Evolutionary conservation across 2,888 invertebrate species (phyloP).

Genomic region (Pristionchus maxplancki): DNA sequence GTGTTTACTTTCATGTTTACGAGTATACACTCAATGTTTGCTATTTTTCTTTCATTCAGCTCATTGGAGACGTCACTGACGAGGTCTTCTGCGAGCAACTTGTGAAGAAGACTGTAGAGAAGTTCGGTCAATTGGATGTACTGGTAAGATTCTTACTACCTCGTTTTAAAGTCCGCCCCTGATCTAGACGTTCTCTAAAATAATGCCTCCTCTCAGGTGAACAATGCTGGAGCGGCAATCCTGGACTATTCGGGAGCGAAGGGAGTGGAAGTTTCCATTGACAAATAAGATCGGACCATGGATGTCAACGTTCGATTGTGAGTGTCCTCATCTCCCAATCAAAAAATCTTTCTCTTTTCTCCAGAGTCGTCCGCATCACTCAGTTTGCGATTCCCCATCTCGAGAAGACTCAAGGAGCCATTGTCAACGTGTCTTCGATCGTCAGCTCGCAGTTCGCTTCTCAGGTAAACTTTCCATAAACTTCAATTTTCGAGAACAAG

Average conservation of each 20-base stretch:
- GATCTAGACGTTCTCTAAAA: too few species aligned
- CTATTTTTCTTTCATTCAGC: not conserved
- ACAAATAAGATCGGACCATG: not conserved
- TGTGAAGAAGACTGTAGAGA: not conserved
- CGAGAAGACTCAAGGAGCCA: constrained; percentile 17
- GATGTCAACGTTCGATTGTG: not conserved
- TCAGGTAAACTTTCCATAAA: not conserved
- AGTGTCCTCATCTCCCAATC: too few species aligned
- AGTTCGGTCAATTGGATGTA: not conserved
- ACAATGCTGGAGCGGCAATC: not conserved
- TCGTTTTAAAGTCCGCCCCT: too few species aligned
- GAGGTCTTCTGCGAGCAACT: not conserved
- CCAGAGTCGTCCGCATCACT: constrained; percentile 3
- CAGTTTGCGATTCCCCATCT: constrained; percentile 38
- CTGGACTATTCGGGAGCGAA: not conserved
- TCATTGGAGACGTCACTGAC: not conserved
- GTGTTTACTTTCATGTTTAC: not conserved
- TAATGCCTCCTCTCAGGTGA: not conserved
- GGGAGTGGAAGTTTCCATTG: not conserved
- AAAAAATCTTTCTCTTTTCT: not conserved
- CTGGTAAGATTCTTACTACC: not conserved
- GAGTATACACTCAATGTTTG: not conserved
- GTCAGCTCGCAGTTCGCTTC: not conserved
- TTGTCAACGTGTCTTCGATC: constrained; percentile 28
- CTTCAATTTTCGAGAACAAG: too few species aligned